These are phyloP conservation scores for Cantharis rufa DNA, from an alignment of 2,888 invertebrate genomes.

Conservation along the genomic window DNA sequence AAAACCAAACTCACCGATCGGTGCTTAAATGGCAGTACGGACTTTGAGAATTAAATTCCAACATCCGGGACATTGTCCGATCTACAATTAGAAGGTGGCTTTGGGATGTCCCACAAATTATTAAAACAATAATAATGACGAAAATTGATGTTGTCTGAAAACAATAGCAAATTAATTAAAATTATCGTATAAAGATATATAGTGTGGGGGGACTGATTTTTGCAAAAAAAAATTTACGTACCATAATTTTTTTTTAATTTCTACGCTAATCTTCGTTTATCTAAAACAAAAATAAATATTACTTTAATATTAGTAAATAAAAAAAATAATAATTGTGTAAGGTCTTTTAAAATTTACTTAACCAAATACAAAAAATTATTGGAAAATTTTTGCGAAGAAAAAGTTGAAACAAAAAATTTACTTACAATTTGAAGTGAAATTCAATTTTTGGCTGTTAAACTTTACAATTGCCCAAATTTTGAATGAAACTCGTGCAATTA, in stretches of 20 bases:
- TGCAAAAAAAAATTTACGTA: neutral
- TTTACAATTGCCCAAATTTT: neutral
- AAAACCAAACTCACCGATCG: slow-evolving; percentile 56
- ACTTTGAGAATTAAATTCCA: slow-evolving; percentile 63
- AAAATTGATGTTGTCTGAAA: neutral
- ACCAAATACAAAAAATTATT: too few species aligned
- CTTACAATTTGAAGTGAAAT: neutral
- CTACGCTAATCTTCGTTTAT: neutral
- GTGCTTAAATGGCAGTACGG: slow-evolving; percentile 66
- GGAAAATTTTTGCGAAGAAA: neutral
- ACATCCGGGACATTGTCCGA: slow-evolving; percentile 66
- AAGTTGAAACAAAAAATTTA: neutral
- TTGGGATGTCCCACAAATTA: slow-evolving; percentile 25
- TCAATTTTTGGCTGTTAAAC: neutral
- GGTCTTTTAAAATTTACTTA: too few species aligned
- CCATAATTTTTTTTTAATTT: neutral
- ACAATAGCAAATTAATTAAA: neutral
- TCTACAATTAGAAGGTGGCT: slow-evolving; percentile 64
- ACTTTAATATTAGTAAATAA: too few species aligned
- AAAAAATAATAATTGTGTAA: neutral
- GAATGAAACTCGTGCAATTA: neutral
- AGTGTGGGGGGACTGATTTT: neutral
- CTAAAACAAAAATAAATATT: neutral
- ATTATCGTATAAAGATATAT: neutral
- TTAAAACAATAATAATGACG: neutral